A percentile compares a stretch with the other conserved stretches of the same genome.
Conservation (phyloP, 2,888 invertebrate species). For the Lithophane leautieri region DNA sequence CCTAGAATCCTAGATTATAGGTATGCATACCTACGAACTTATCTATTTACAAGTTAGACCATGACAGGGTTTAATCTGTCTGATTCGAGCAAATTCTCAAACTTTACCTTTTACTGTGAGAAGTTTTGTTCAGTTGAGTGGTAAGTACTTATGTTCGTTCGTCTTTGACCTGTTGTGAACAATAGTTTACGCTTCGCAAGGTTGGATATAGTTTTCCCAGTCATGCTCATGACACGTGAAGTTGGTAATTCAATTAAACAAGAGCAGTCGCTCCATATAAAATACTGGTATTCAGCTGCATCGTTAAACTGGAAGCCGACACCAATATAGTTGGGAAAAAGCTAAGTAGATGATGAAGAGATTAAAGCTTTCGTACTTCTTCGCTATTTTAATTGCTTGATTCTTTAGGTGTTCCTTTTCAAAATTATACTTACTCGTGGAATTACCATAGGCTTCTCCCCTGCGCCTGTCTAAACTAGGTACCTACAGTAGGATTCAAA, state of each 20-base stretch:
- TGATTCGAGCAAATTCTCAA: conserved; percentile 26
- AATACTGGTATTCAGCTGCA: not conserved
- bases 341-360: not conserved
- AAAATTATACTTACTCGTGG: too few relatives aligned
- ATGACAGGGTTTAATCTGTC: conserved; percentile 9
- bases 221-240: conserved; percentile 3
- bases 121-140: conserved; percentile 25
- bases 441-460: too few relatives aligned
- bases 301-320: not conserved
- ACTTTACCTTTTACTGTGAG: conserved; percentile 13
- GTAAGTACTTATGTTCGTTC: too few relatives aligned
- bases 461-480: too few relatives aligned
- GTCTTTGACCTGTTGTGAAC: conserved; percentile 37
- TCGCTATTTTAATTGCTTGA: too few relatives aligned
- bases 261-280: not conserved
- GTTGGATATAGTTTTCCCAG: conserved; percentile 8
- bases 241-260: conserved; percentile 16
- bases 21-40: too few relatives aligned
- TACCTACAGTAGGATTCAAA: too few relatives aligned
- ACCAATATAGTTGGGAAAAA: not conserved
- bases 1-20: too few relatives aligned
- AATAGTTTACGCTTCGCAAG: conserved; percentile 17
- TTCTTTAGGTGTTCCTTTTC: too few relatives aligned
- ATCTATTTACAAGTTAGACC: not conserved
- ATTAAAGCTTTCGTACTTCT: not conserved